Percentiles rank a stretch among this genome's conserved stretches.
These are phyloP conservation scores for Coptodon bakossiorum DNA, from an alignment of 2,113 vertebrate genomes.

Conservation along the genomic window DNA sequence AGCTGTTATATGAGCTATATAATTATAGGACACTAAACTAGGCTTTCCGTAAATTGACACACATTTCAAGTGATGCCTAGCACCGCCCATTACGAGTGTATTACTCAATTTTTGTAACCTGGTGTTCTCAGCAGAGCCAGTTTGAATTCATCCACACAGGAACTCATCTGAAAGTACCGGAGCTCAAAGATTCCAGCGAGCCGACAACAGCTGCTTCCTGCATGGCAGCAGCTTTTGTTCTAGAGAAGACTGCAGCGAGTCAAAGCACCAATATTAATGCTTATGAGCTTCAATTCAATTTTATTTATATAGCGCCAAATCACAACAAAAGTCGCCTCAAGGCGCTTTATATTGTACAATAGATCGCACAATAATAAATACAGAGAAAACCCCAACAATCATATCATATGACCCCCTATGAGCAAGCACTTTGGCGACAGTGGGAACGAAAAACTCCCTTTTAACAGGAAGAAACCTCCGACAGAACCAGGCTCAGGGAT, in stretches of 20 bases:
- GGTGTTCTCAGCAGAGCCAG: background rate
- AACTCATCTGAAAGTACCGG: background rate
- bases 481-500: no score
- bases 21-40: background rate
- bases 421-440: no score
- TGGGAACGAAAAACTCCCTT: no score
- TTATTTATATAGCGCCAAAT: no score
- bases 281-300: no score
- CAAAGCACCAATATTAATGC: background rate
- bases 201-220: background rate
- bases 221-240: rapidly evolving
- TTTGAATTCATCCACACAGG: background rate
- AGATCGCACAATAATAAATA: no score
- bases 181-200: background rate
- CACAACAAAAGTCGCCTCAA: no score
- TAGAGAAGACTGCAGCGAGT: background rate
- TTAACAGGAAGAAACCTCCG: no score
- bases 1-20: background rate
- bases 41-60: background rate
- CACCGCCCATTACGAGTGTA: background rate
- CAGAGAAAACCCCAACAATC: no score
- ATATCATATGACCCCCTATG: no score
- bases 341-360: no score
- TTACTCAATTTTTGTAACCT: background rate
- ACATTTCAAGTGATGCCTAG: background rate